Conservation (phyloP, 1,140 invertebrate species). For the Artemia franciscana region DNA sequence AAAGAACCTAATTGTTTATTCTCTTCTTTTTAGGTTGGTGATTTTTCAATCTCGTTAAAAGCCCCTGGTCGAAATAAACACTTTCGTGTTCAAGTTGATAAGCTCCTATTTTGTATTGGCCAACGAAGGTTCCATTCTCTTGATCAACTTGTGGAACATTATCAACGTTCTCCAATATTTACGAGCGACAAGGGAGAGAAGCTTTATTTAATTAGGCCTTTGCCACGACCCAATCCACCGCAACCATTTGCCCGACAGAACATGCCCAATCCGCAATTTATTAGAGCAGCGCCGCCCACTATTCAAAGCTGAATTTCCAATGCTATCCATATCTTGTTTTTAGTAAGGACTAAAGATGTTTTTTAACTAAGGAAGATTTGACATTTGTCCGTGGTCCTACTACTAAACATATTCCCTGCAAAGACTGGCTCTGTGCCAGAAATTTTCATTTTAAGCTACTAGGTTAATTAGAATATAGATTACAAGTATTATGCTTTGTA, state of each 20-base stretch:
- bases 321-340: too few species aligned
- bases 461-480: too few species aligned
- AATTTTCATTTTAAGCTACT: too few species aligned
- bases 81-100: slow-evolving; percentile 91
- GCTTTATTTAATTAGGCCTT: slow-evolving; percentile 62
- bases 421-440: too few species aligned
- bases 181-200: slow-evolving; percentile 87
- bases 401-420: too few species aligned
- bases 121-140: slow-evolving; percentile 75
- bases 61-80: slow-evolving; percentile 94
- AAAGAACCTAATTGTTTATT: neutral
- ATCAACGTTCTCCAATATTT: slow-evolving; percentile 94
- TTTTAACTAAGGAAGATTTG: too few species aligned
- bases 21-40: slow-evolving; percentile 53
- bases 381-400: too few species aligned
- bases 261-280: neutral
- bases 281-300: neutral
- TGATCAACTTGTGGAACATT: slow-evolving; percentile 92
- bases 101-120: slow-evolving; percentile 81
- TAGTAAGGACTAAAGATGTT: too few species aligned
- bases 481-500: too few species aligned
- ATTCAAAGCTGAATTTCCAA: neutral
- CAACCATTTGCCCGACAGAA: neutral
- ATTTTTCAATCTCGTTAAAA: slow-evolving; percentile 94
- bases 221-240: slow-evolving; percentile 23